phyloP scores from a whole-genome alignment of 2,797 vertebrate genomes.

The Lemur catta region DNA sequence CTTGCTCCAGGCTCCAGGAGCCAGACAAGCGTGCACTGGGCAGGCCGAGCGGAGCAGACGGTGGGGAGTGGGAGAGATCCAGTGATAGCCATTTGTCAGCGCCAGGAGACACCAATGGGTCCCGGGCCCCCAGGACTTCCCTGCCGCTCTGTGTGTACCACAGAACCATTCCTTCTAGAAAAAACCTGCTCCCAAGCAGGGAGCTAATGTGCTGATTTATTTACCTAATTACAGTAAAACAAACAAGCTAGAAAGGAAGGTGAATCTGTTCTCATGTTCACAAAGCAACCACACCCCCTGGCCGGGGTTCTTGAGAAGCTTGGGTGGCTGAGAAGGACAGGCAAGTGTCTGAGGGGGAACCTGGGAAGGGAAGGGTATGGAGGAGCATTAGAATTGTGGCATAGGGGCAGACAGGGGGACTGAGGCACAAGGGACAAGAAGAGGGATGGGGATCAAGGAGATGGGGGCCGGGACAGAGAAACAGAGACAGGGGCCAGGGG shows the following conservation, averaged over 20 bases:
- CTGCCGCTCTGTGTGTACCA: background rate
- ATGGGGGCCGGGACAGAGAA: background rate
- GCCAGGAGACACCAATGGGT: background rate
- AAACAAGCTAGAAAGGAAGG: conserved; percentile 79
- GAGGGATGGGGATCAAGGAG: background rate
- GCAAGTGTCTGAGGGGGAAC: background rate
- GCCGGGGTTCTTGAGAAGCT: background rate
- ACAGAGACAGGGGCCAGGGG: too few species aligned
- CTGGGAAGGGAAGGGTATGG: background rate
- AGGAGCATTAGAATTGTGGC: background rate
- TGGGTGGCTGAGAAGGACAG: background rate
- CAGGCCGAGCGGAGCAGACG: background rate
- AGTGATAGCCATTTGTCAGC: background rate
- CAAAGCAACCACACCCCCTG: conserved; percentile 59
- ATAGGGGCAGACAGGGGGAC: background rate
- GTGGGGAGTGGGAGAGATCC: background rate
- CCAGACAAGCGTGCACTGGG: background rate
- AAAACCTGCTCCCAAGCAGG: conserved; percentile 77
- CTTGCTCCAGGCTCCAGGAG: background rate
- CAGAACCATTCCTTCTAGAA: background rate
- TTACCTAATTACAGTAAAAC: conserved; percentile 86
- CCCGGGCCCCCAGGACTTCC: background rate
- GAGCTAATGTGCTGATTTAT: conserved; percentile 86
- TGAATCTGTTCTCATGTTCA: conserved; percentile 59
- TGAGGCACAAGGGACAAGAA: background rate